phyloP scores from a whole-genome alignment of 2,113 vertebrate species.

The Ameiurus melas region DNA sequence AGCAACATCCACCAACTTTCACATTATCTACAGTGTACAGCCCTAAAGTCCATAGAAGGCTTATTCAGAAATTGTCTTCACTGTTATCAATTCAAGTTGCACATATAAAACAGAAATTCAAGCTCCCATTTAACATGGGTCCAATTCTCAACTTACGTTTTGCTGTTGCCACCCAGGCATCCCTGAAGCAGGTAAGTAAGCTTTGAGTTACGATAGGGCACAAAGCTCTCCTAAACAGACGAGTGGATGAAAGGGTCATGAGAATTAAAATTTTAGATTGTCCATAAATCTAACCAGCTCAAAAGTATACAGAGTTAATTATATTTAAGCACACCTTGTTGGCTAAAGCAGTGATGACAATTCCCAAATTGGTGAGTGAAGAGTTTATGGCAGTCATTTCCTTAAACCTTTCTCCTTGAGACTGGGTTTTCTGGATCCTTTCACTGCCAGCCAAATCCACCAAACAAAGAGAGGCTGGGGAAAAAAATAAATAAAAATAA shows the following conservation, averaged over 20 bases:
- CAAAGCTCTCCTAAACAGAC: slow-evolving; percentile 78
- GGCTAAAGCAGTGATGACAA: slow-evolving; percentile 89
- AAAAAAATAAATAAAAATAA: not conserved
- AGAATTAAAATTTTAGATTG: not conserved
- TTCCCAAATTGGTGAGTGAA: slow-evolving; percentile 88
- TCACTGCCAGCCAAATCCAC: slow-evolving; percentile 95
- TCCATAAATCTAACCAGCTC: not conserved
- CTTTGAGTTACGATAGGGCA: slow-evolving; percentile 96
- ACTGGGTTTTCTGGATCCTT: slow-evolving; percentile 87
- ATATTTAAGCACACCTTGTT: slow-evolving; percentile 68
- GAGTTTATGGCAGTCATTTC: slow-evolving; percentile 96
- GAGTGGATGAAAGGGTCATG: not conserved
- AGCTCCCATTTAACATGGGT: not conserved
- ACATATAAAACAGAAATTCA: not conserved
- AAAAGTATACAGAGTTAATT: not conserved
- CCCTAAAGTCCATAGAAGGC: not conserved
- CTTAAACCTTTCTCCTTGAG: slow-evolving; percentile 88
- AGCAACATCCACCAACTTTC: not conserved
- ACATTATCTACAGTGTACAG: not conserved
- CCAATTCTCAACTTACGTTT: slow-evolving; percentile 74
- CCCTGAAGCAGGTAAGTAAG: slow-evolving; percentile 95
- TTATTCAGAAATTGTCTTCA: not conserved
- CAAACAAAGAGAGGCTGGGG: slow-evolving; percentile 85
- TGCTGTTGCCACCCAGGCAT: slow-evolving; percentile 91
- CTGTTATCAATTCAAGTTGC: not conserved